Evolutionary conservation across 23 tunicate genomes (phyloP).

Genomic region (Ciona savignyi): DNA sequence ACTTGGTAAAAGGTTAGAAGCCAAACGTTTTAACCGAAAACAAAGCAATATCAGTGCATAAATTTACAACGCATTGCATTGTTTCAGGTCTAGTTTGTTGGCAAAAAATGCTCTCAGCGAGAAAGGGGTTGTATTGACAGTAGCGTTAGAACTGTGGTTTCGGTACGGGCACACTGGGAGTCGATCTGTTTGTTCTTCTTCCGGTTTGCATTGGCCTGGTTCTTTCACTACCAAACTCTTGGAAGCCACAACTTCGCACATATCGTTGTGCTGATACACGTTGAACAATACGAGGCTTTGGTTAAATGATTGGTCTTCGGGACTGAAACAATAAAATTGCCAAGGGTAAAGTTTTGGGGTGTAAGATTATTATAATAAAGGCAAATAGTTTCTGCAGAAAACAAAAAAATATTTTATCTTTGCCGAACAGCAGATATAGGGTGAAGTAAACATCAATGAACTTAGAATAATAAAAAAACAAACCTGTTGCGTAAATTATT

Average conservation of each 20-base stretch:
- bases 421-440: too few relatives aligned
- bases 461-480: too few relatives aligned
- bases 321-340: background rate
- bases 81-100: background rate
- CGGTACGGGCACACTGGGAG: background rate
- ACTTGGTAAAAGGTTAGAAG: too few relatives aligned
- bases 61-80: too few relatives aligned
- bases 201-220: background rate
- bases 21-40: too few relatives aligned
- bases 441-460: background rate
- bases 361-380: too few relatives aligned
- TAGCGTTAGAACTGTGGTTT: too few relatives aligned
- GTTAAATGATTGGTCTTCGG: too few relatives aligned
- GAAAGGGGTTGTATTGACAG: background rate
- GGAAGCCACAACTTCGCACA: background rate
- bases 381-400: too few relatives aligned
- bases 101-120: background rate
- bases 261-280: background rate
- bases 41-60: too few relatives aligned
- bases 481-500: background rate
- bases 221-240: background rate
- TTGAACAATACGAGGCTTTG: background rate
- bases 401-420: too few relatives aligned
- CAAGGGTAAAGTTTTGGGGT: too few relatives aligned
- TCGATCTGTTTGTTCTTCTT: background rate